Conservation (phyloP, 2,797 vertebrate species). For the Neoniphon sammara region DNA sequence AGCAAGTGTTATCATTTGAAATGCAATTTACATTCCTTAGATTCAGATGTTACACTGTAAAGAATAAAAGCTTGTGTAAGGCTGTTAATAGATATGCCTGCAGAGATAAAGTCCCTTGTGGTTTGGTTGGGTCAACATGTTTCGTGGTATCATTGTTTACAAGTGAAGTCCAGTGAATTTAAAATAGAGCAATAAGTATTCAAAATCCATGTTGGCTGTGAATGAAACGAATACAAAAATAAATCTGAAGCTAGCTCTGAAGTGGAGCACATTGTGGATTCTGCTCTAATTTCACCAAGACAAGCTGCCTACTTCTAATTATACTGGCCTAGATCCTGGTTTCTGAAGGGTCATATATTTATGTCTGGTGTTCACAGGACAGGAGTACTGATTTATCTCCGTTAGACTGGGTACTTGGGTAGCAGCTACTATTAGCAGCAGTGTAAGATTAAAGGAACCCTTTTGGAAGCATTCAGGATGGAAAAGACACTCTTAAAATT, state of each 20-base stretch:
- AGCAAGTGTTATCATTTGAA: background rate
- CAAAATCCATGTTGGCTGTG: no score
- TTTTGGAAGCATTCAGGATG: no score
- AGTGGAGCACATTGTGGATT: background rate
- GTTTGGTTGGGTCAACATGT: background rate
- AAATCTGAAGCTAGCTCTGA: background rate
- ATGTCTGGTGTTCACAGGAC: no score
- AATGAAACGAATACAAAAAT: background rate
- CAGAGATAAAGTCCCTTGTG: background rate
- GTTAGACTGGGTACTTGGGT: no score
- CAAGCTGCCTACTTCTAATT: background rate
- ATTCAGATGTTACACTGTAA: background rate
- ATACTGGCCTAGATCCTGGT: conserved; percentile 3
- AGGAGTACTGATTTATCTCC: no score
- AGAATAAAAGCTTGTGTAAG: background rate
- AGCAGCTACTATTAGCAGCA: no score
- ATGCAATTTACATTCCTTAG: background rate
- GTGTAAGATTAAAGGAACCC: no score
- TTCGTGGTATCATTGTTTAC: background rate
- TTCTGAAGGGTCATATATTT: background rate
- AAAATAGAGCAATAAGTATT: no score
- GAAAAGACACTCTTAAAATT: no score
- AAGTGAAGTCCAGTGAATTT: background rate
- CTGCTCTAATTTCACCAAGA: background rate
- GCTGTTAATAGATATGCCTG: background rate